Evolutionary conservation across 2,797 vertebrate species (phyloP).

Genomic region (Cetoscarus ocellatus): DNA sequence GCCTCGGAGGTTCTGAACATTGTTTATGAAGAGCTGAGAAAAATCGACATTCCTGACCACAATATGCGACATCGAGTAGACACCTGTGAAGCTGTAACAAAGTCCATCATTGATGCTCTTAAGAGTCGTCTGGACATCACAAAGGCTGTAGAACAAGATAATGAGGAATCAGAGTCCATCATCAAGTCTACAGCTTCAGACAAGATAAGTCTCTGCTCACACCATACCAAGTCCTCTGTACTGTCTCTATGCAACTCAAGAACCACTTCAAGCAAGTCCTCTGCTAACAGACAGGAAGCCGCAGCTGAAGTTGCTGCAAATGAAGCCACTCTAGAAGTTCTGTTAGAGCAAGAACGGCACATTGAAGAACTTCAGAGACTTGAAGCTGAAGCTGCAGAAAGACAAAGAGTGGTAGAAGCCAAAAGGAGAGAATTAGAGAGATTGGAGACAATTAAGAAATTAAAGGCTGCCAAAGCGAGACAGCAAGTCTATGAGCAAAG

Average conservation of each 20-base stretch:
- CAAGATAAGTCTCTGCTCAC: neutral
- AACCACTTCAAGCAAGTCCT: neutral
- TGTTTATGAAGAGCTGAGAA: constrained; percentile 26
- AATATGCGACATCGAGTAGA: neutral
- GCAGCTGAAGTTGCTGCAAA: constrained; percentile 13
- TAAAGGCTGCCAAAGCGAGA: constrained; percentile 40
- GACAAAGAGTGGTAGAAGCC: constrained; percentile 24
- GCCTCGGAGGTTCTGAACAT: neutral
- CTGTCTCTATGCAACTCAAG: neutral
- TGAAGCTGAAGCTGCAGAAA: neutral
- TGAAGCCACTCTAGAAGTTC: neutral
- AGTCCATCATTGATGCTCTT: neutral
- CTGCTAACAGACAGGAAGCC: neutral
- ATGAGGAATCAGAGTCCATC: neutral
- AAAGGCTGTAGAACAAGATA: neutral
- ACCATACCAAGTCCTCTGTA: neutral
- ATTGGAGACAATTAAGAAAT: constrained; percentile 16
- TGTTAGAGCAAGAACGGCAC: constrained; percentile 2
- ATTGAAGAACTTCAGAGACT: neutral
- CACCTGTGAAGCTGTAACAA: constrained; percentile 1
- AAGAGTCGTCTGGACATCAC: neutral
- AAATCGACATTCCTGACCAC: neutral
- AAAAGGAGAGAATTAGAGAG: constrained; percentile 21
- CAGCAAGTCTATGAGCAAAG: constrained; percentile 8
- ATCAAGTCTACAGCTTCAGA: neutral